Conservation (phyloP, 2,888 invertebrate species). For the Drosophila kuntzei region DNA sequence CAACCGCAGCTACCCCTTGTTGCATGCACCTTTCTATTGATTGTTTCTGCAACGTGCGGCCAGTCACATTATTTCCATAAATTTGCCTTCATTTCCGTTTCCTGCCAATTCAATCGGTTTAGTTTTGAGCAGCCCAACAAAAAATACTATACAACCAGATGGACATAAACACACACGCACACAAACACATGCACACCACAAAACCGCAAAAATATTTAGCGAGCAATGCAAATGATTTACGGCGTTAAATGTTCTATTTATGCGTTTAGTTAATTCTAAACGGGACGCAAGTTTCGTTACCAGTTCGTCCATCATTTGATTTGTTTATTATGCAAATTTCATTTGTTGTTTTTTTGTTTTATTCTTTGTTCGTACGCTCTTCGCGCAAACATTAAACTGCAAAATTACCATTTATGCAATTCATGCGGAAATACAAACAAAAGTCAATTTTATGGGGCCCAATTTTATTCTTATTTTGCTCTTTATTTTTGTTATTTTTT, state of each 20-base stretch:
- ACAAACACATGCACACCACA: slow-evolving; percentile 11
- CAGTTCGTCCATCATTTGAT: slow-evolving; percentile 62
- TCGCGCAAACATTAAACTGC: slow-evolving; percentile 77
- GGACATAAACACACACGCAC: slow-evolving; percentile 3
- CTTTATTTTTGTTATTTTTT: slow-evolving; percentile 34
- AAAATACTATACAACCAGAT: slow-evolving; percentile 21
- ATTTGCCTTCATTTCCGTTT: slow-evolving; percentile 78
- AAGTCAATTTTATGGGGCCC: slow-evolving; percentile 76
- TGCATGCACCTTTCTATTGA: slow-evolving; percentile 37
- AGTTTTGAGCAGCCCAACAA: slow-evolving; percentile 10
- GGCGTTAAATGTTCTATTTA: slow-evolving; percentile 78
- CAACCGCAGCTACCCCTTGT: slow-evolving; percentile 2
- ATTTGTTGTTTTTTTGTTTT: slow-evolving; percentile 43
- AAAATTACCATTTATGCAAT: slow-evolving; percentile 82
- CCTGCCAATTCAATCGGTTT: slow-evolving; percentile 68
- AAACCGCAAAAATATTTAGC: slow-evolving; percentile 67
- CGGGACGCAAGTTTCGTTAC: slow-evolving; percentile 37
- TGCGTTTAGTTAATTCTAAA: slow-evolving; percentile 76
- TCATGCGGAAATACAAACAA: slow-evolving; percentile 82
- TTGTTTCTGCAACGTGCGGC: slow-evolving; percentile 46
- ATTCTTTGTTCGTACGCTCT: slow-evolving; percentile 25
- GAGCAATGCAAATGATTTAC: slow-evolving; percentile 75
- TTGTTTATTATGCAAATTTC: slow-evolving; percentile 80
- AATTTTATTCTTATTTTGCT: slow-evolving; percentile 33
- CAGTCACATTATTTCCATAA: slow-evolving; percentile 76